phyloP scores from a whole-genome alignment of 2,888 invertebrate species.

The Temnothorax ravouxi region DNA sequence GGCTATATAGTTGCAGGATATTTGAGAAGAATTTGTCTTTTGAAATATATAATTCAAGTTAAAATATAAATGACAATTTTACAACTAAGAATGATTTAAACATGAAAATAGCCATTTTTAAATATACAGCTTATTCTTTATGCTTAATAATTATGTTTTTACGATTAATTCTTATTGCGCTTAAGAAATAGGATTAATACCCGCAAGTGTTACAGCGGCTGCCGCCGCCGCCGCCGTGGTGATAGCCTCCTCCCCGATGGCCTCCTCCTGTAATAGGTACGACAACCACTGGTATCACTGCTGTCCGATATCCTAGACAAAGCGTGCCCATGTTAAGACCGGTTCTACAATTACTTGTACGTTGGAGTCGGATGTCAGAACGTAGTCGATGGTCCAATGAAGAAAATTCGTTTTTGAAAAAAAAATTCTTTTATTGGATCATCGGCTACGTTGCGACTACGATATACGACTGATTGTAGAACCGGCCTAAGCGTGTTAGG shows the following conservation, averaged over 20 bases:
- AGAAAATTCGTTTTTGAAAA: no score
- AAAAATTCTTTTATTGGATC: no score
- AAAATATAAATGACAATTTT: background rate
- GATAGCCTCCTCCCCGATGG: slow-evolving; percentile 38
- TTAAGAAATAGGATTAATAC: slow-evolving; percentile 22
- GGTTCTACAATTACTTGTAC: no score
- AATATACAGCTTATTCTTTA: background rate
- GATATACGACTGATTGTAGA: no score
- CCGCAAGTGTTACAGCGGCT: slow-evolving; percentile 70
- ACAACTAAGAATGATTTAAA: background rate
- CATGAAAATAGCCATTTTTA: background rate
- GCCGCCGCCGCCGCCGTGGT: slow-evolving; percentile 44
- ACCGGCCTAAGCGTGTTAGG: background rate
- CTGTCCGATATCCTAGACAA: slow-evolving; percentile 57
- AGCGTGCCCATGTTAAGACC: slow-evolving; percentile 30
- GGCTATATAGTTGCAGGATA: background rate
- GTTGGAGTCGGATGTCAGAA: no score
- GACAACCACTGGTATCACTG: slow-evolving; percentile 56
- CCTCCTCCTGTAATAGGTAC: slow-evolving; percentile 63
- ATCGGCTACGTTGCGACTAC: no score
- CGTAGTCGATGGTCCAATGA: no score
- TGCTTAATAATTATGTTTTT: background rate
- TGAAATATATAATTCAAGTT: background rate
- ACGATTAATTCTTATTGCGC: background rate
- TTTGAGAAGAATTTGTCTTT: background rate